Percentiles rank a stretch among this genome's conserved stretches.
Conservation (phyloP, 2,113 vertebrate species). For the Nesospiza acunhae region DNA sequence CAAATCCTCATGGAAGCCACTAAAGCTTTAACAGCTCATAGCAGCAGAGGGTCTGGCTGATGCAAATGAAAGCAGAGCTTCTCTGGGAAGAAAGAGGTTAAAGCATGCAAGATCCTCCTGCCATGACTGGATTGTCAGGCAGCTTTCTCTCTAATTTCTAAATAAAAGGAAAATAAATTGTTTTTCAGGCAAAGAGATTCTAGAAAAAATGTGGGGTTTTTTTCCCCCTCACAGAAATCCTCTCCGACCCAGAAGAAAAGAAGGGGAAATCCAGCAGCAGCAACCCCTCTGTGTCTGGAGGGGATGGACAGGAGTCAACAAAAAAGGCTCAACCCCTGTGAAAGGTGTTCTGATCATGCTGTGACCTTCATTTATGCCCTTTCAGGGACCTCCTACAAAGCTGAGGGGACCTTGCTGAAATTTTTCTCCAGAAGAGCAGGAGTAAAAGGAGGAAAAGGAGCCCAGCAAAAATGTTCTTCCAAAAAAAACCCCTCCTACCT, state of each 20-base stretch:
- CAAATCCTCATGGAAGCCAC: not conserved
- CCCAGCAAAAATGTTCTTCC: not conserved
- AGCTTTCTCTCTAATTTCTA: not conserved
- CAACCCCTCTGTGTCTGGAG: not conserved
- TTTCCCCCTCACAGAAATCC: not conserved
- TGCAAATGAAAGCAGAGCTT: not conserved
- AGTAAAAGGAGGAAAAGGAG: not conserved
- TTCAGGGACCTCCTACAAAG: not conserved
- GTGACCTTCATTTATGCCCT: not conserved
- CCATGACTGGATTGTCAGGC: not conserved
- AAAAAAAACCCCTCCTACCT: not conserved
- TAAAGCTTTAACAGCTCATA: not conserved
- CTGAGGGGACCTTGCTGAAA: not conserved
- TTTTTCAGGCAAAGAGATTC: not conserved
- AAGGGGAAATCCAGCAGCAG: not conserved
- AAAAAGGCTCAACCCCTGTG: not conserved
- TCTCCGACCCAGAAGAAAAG: not conserved
- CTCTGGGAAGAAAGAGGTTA: not conserved
- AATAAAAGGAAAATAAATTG: not conserved
- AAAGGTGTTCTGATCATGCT: not conserved
- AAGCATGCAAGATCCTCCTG: not conserved
- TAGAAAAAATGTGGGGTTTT: not conserved
- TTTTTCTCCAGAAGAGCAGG: not conserved
- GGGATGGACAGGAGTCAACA: not conserved
- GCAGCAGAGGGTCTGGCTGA: not conserved